These are phyloP conservation scores for Cosmia trapezina DNA, from an alignment of 2,888 invertebrate genomes.

Conservation along the genomic window DNA sequence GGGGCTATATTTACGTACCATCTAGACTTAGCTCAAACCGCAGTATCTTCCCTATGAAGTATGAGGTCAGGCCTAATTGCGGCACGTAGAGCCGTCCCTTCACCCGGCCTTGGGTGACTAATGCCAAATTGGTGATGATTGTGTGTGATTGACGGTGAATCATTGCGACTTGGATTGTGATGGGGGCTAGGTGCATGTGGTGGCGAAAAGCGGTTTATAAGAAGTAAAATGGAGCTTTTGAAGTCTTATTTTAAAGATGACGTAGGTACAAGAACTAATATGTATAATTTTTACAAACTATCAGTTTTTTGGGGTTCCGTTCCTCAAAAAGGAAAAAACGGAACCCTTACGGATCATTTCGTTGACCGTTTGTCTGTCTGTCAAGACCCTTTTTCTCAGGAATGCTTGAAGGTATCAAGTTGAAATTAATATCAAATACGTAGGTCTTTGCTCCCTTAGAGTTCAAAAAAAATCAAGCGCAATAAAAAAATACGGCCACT, in stretches of 20 bases:
- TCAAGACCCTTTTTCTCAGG: no score
- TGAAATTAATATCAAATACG: no score
- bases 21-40: slow-evolving; percentile 60
- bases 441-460: no score
- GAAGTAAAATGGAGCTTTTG: no score
- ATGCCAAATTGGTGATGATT: slow-evolving; percentile 76
- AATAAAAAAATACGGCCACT: no score
- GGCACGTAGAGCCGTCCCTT: slow-evolving; percentile 82
- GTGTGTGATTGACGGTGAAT: slow-evolving; percentile 75
- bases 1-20: slow-evolving; percentile 48
- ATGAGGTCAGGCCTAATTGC: slow-evolving; percentile 75
- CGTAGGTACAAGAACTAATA: neutral
- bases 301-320: no score
- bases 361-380: no score
- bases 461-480: no score
- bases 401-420: no score
- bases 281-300: no score
- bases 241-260: neutral
- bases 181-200: neutral
- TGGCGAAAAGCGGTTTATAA: slow-evolving; percentile 24
- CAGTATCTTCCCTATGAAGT: slow-evolving; percentile 66
- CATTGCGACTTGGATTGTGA: slow-evolving; percentile 57
- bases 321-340: no score
- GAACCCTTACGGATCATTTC: no score
- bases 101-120: slow-evolving; percentile 80